A percentile compares a stretch with the other conserved stretches of the same genome.
These are phyloP conservation scores for Chelmon rostratus DNA, from an alignment of 2,797 vertebrate species.

Conservation along the genomic window DNA sequence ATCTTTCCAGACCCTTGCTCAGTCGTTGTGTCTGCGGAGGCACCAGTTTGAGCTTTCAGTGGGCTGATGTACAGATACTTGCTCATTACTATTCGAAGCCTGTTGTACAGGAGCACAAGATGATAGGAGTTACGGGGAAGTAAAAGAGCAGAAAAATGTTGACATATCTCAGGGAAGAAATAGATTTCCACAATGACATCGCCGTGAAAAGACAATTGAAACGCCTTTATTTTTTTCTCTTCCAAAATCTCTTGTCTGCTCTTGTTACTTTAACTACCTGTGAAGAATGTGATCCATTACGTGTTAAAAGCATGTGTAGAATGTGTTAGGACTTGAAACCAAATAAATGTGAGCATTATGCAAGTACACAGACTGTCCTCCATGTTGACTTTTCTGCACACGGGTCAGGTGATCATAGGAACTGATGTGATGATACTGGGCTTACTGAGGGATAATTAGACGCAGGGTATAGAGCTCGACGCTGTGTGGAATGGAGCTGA, in stretches of 20 bases:
- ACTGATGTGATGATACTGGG: slow-evolving; percentile 28
- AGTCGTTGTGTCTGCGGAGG: neutral
- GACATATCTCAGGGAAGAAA: slow-evolving; percentile 77
- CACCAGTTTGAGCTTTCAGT: neutral
- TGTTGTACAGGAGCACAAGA: slow-evolving; percentile 52
- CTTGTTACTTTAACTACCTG: slow-evolving; percentile 98
- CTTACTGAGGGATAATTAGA: slow-evolving; percentile 38
- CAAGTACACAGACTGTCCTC: slow-evolving; percentile 72
- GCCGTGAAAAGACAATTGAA: slow-evolving; percentile 62
- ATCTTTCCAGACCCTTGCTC: neutral
- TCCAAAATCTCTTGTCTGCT: slow-evolving; percentile 85
- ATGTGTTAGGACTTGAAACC: slow-evolving; percentile 97
- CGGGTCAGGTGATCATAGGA: neutral
- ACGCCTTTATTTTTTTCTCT: slow-evolving; percentile 66
- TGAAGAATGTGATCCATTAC: slow-evolving; percentile 98
- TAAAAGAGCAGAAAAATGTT: slow-evolving; percentile 32
- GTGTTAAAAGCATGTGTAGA: slow-evolving; percentile 99
- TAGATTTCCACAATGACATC: slow-evolving; percentile 40
- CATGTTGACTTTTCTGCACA: neutral
- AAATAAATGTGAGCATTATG: slow-evolving; percentile 99
- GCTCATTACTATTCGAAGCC: slow-evolving; percentile 11
- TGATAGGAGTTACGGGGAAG: slow-evolving; percentile 28
- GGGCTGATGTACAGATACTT: neutral
- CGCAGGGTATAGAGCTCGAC: slow-evolving; percentile 25
- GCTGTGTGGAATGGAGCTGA: slow-evolving; percentile 41